Evolutionary conservation across 1,140 invertebrate species (phyloP).

Genomic region (Drosophila sucinea): DNA sequence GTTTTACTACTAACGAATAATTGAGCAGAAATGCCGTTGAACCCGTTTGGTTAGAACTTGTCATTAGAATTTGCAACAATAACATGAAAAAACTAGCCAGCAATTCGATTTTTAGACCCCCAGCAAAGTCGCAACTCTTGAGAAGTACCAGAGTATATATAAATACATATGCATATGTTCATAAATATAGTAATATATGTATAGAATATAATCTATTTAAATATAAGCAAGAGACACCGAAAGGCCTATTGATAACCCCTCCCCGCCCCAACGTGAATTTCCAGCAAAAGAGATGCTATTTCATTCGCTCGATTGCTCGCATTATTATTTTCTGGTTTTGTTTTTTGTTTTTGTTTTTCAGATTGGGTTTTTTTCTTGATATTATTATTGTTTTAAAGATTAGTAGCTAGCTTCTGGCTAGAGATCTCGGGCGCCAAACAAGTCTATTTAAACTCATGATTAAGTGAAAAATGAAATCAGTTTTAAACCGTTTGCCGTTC

Average conservation of each 20-base stretch:
- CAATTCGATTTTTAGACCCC: constrained; percentile 39
- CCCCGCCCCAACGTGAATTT: too few species aligned
- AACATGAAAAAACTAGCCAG: constrained; percentile 49
- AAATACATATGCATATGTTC: constrained; percentile 2
- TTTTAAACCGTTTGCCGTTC: constrained; percentile 56
- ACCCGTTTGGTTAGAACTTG: constrained; percentile 74
- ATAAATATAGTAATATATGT: neutral
- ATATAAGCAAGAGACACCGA: constrained; percentile 11
- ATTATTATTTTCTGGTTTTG: constrained; percentile 61
- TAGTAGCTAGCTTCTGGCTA: constrained; percentile 25
- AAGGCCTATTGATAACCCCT: constrained; percentile 32
- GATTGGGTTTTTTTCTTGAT: constrained; percentile 41
- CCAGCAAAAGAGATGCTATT: constrained; percentile 58
- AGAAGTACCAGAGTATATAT: constrained; percentile 28
- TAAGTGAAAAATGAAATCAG: constrained; percentile 57
- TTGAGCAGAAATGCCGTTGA: constrained; percentile 76
- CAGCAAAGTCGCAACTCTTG: constrained; percentile 35
- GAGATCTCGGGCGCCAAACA: constrained; percentile 27
- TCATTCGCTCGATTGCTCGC: constrained; percentile 47
- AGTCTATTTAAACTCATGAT: constrained; percentile 69
- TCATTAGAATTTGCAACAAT: constrained; percentile 39
- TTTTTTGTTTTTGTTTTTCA: constrained; percentile 40
- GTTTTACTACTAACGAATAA: constrained; percentile 52
- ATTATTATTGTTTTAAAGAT: constrained; percentile 45
- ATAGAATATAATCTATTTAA: constrained; percentile 6